Conservation (phyloP, 1,140 invertebrate species). For the Pseudomyrmex cubaensis region DNA sequence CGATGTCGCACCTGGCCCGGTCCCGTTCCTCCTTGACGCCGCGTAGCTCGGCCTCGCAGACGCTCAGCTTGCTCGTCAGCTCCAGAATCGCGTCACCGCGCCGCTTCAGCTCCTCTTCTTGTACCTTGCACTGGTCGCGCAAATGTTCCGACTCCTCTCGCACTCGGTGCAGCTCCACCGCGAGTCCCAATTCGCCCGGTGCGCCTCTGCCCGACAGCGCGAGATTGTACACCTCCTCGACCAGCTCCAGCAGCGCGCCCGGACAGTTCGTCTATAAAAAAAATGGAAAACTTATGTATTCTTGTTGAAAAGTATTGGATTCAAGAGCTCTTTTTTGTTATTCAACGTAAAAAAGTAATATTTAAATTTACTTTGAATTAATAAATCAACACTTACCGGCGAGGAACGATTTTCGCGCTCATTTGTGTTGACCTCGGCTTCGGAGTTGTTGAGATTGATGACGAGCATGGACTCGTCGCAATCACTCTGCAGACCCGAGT, state of each 20-base stretch:
- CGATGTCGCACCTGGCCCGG: conserved; percentile 89
- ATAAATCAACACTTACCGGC: conserved; percentile 33
- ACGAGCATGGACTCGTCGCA: conserved; percentile 85
- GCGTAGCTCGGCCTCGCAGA: conserved; percentile 93
- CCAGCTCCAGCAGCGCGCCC: conserved; percentile 85
- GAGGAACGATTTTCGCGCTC: conserved; percentile 59
- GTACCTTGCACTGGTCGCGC: conserved; percentile 89
- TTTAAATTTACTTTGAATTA: not conserved
- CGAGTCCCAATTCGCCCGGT: conserved; percentile 85
- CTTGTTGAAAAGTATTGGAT: not conserved
- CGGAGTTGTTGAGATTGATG: conserved; percentile 79
- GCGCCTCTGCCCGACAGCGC: conserved; percentile 87
- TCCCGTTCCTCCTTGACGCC: conserved; percentile 93
- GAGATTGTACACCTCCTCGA: conserved; percentile 90
- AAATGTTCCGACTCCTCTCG: conserved; percentile 92
- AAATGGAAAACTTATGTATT: not conserved
- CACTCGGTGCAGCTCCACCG: conserved; percentile 91
- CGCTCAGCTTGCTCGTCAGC: conserved; percentile 91
- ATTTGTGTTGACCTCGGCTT: conserved; percentile 78
- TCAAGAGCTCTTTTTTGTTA: not conserved
- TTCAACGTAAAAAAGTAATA: not conserved
- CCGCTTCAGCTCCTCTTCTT: conserved; percentile 90
- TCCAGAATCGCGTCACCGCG: conserved; percentile 92
- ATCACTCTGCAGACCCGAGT: conserved; percentile 87
- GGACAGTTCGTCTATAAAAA: conserved; percentile 72